Base-by-base conservation (phyloP, 2,797 vertebrate species). In the Pelodytes ibericus region DNA sequence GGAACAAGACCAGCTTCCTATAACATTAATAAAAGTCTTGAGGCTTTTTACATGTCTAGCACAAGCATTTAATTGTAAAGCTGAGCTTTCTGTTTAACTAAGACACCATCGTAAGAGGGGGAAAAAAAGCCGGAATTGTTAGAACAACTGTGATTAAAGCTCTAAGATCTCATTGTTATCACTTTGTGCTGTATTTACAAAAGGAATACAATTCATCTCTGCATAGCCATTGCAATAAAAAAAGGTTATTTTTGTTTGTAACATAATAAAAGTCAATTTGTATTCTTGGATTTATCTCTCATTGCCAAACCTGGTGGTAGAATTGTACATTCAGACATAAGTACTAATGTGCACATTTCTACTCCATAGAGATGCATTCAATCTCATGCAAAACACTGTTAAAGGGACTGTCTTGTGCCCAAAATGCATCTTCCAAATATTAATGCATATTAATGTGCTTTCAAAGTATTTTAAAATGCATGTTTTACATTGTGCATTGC, bases 21-120 rank as follows among this genome's bases (percentile, higher is more conserved):
- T 57, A 65, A 47, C 62, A 44, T 74, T 74, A 66, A 53, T 59
- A 74, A 57, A 57, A 66, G 25, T 66, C 51, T 58, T 18, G 41
- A 59, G 33, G 26, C 62, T 66, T 59, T 7, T 74, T 59, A 29
- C 53, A 73, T 65, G 61, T 36, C 29, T 73, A 27, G 41, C 24
- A 66, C 62, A 74, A 44, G 47, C 57, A 63, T 44, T n/a, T 66
- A 66, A 74, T 74, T 47, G 51, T 67, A 59, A 74, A 25, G n/a
- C 62, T 20, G 33, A 74, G 53, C 20, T 44, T 65, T 74, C 25
- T 47, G 31, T 67, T 66, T 59, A 58, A 66, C 72, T 67, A 66
- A 66, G 63, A 74, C 47, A 74, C 62, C 63, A 58, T 66, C 41
- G 51, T 30, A 4, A 11, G 33, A 11, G 33, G 33, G n/a, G n/a